Evolutionary conservation across 2,888 invertebrate species (phyloP).

Genomic region (Xylophagus ater): DNA sequence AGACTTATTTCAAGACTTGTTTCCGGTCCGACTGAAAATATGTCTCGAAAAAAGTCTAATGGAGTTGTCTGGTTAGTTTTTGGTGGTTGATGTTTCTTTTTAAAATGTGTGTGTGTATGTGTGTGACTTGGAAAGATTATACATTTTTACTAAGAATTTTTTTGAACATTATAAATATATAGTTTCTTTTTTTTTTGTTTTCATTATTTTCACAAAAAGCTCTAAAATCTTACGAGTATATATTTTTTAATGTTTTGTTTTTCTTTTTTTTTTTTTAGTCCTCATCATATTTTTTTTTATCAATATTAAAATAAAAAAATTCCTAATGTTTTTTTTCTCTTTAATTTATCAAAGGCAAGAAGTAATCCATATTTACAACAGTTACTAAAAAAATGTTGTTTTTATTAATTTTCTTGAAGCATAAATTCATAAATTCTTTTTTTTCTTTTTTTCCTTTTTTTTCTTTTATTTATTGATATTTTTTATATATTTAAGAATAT

Average conservation of each 20-base stretch:
- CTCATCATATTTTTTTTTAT: not conserved
- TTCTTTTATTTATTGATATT: not conserved
- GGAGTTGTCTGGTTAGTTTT: no score
- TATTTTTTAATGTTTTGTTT: no score
- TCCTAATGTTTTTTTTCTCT: constrained; percentile 1
- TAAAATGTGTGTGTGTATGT: not conserved
- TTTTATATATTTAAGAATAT: no score
- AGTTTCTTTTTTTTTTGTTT: not conserved
- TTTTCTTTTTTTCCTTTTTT: not conserved
- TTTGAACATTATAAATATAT: constrained; percentile 1
- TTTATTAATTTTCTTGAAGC: not conserved
- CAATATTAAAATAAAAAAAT: constrained; percentile 7
- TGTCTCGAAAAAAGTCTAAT: no score
- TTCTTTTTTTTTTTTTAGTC: no score
- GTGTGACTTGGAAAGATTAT: constrained; percentile 1
- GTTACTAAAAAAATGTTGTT: not conserved
- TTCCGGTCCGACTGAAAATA: no score
- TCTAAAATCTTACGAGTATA: no score
- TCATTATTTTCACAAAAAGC: constrained; percentile 2
- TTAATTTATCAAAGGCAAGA: constrained; percentile 9
- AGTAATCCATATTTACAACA: constrained; percentile 7
- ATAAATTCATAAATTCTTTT: not conserved
- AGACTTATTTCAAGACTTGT: no score
- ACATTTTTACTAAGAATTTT: not conserved
- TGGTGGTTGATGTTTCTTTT: not conserved